Base-by-base conservation (phyloP, 2,797 vertebrate genomes). In the Argentina silus region DNA sequence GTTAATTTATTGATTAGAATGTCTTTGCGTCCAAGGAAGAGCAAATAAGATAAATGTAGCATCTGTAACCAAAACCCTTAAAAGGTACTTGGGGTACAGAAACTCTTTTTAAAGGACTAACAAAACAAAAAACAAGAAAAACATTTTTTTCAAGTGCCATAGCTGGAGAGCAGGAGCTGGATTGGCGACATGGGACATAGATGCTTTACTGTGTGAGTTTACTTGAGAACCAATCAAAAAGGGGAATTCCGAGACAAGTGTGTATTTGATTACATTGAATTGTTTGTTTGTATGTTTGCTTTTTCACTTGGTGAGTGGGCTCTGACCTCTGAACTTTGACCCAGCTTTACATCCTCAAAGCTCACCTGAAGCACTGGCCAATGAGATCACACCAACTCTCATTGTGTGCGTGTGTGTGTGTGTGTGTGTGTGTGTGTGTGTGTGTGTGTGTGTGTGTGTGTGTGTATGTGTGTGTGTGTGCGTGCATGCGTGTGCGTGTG, bases 111-210 rank as follows among this genome's bases (percentile, higher is more conserved):
- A 90, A 88, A 84, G 78, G 77, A 87, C 81, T 84, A 79, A 89
- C 73, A 85, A 77, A 85, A 81, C 65, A 74, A 81, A 77, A 81
- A 64, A 59, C 78, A 73, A 75, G 72, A 15, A 73, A 79, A 83
- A 70, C 2, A 74, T 76, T 82, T 81, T 67, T 90, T 90, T 93
- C 87, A 87, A 93, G 93, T 94, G 94, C 93, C 94, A 95, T 94
- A 94, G 91, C 76, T 93, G 86, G 88, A 81, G 82, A 90, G 78
- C 84, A 86, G 78, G 84, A 78, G 68, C 88, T 78, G 77, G 90
- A 86, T 53, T 83, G 91, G 88, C 87, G 81, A 81, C 81, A 81
- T 60, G 78, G 83, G 88, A 84, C 81, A 3, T 88, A 90, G 88
- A 92, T 86, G 90, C 91, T 92, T 90, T 90, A 89, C 82, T 84